Evolutionary conservation across 2,113 vertebrate genomes (phyloP).

Genomic region (Apodemus speciosus): DNA sequence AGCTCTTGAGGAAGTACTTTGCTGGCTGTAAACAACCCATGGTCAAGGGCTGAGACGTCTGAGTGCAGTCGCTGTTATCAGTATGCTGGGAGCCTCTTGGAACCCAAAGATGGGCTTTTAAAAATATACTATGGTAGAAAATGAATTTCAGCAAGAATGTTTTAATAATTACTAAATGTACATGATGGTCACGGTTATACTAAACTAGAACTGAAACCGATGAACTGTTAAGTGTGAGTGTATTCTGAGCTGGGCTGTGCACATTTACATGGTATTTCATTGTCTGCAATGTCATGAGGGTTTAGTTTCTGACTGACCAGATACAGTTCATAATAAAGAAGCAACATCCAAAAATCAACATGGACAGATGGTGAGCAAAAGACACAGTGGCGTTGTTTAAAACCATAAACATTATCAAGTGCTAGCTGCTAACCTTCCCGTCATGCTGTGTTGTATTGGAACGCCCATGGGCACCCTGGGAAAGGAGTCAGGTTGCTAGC

Average conservation of each 20-base stretch:
- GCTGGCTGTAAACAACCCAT: conserved; percentile 26
- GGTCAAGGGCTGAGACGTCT: not conserved
- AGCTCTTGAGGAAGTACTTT: conserved; percentile 23
- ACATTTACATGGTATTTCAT: not conserved
- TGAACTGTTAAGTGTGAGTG: conserved; percentile 23
- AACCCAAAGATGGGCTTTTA: conserved; percentile 5
- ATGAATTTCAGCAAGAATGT: conserved; percentile 25
- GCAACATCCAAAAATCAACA: not conserved
- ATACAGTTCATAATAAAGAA: conserved; percentile 7
- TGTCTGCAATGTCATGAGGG: not conserved
- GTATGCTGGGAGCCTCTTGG: not conserved
- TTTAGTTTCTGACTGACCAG: conserved; percentile 51
- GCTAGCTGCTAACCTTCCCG: not conserved
- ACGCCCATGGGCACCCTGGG: not conserved
- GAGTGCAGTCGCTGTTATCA: not conserved
- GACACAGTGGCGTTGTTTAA: conserved; percentile 42
- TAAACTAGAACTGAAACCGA: conserved; percentile 10
- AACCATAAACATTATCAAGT: conserved; percentile 1
- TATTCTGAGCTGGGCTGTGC: not conserved
- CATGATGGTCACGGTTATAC: conserved; percentile 2
- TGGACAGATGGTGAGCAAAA: conserved; percentile 40
- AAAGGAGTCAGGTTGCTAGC: conserved; percentile 34
- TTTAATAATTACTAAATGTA: conserved; percentile 40
- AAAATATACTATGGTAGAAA: conserved; percentile 15
- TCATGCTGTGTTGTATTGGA: not conserved